Conservation (phyloP, 2,113 vertebrate genomes). For the Coptodon bakossiorum region DNA sequence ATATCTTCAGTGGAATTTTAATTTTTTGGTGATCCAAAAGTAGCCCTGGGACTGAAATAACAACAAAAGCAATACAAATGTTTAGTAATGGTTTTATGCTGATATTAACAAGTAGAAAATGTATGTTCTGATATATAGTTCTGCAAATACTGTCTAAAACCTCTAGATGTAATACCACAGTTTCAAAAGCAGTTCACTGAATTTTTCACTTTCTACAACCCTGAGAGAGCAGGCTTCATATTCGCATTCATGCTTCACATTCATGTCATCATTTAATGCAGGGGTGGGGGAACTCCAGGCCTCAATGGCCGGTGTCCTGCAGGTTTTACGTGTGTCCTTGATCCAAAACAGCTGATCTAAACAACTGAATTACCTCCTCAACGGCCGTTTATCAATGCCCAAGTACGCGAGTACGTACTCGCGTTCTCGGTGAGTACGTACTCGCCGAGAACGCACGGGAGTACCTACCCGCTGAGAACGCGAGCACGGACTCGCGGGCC, state of each 20-base stretch:
- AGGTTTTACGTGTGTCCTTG: not conserved
- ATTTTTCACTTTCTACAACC: not conserved
- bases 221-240: not conserved
- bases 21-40: not conserved
- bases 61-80: not conserved
- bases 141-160: fast-evolving
- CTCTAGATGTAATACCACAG: not conserved
- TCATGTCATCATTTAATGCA: not conserved
- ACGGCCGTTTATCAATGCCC: no score
- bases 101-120: not conserved
- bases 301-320: not conserved
- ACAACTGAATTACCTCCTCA: not conserved
- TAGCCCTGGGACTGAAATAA: not conserved
- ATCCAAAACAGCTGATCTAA: not conserved
- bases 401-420: no score
- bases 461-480: no score
- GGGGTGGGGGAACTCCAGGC: not conserved
- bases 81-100: not conserved
- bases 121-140: not conserved
- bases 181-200: not conserved
- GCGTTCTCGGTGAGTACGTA: no score
- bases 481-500: no score
- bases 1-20: not conserved
- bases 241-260: not conserved
- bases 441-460: no score